Base-by-base conservation (phyloP, 2,888 invertebrate genomes). In the Leptopilina myrica region DNA sequence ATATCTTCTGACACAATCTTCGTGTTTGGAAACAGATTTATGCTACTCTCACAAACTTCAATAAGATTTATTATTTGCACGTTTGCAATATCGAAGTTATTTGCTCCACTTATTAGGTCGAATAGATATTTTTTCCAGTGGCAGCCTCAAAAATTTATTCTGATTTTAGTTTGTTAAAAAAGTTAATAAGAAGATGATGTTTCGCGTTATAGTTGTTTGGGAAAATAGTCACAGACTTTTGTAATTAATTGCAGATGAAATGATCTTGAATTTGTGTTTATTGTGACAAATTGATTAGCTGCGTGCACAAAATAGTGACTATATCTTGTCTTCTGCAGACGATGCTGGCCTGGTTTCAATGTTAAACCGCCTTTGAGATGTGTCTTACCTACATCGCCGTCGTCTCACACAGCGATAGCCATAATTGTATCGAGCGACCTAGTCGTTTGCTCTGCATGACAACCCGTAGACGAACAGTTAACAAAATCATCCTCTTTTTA, bases 331-430 rank as follows among this genome's bases (percentile, higher is more conserved):
- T 78, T 67, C 76, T 76, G 73, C 65, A 81, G 83, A 80, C 85
- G 84, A 85, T 83, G 85, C 85, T 88, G 88, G 87, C 88, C 88
- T 88, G 88, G 88, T 88, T 88, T 85, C 87, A 84, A 87, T 87
- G 87, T 85, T 86, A 85, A 87, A 85, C 85, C 82, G 85, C 85
- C 88, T 85, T 83, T 83, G 85, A 87, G 88, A 85, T 85, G 80
- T 77, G 80, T 77, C 81, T 80, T 79, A 78, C 82, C 82, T 81
- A 78, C 76, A 78, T 64, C 82, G 77, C 64, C 80, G 75, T 80
- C 80, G 75, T 80, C 67, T 64, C 79, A 79, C 78, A 65, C 78
- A 69, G 78, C 82, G 82, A 83, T 84, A 82, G 80, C 83, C 83
- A 84, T 84, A 84, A 85, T 86, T 85, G 83, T 84, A 86, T 85